Evolutionary conservation across 2,797 vertebrate species (phyloP).

Genomic region (Arctocebus calabarensis): DNA sequence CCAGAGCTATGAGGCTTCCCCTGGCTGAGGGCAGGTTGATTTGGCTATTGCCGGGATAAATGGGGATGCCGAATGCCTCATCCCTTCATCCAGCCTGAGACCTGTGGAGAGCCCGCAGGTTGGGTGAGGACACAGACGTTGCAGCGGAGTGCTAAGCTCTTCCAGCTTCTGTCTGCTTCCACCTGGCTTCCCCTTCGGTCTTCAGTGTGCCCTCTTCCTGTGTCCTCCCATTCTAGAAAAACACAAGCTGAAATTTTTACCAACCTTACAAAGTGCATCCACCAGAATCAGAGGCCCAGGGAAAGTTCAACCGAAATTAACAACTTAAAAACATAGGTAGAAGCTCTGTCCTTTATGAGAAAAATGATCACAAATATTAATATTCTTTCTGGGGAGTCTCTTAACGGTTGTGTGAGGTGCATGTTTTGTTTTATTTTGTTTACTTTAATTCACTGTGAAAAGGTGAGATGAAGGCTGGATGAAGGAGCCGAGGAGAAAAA

Average conservation of each 20-base stretch:
- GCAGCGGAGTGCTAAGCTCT: rapidly evolving
- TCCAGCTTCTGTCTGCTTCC: neutral
- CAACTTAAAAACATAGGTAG: neutral
- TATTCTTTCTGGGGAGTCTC: neutral
- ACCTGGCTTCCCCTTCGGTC: neutral
- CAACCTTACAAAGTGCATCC: neutral
- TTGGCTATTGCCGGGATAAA: neutral
- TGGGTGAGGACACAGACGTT: rapidly evolving
- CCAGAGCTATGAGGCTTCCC: neutral
- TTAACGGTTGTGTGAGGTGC: neutral
- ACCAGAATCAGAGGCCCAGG: neutral
- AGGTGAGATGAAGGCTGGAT: neutral
- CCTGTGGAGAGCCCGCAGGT: rapidly evolving
- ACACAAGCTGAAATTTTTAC: neutral
- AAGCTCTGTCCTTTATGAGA: no score
- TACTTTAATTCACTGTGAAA: neutral
- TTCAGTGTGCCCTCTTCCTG: no score
- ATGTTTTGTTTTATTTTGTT: neutral
- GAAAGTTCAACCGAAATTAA: neutral
- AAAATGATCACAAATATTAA: neutral
- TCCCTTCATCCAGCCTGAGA: neutral
- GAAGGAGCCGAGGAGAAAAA: rapidly evolving
- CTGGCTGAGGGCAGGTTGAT: neutral
- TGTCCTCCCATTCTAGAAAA: neutral
- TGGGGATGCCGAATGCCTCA: rapidly evolving